Base-by-base conservation (phyloP, 2,113 vertebrate genomes). In the Pollachius pollachius region DNA sequence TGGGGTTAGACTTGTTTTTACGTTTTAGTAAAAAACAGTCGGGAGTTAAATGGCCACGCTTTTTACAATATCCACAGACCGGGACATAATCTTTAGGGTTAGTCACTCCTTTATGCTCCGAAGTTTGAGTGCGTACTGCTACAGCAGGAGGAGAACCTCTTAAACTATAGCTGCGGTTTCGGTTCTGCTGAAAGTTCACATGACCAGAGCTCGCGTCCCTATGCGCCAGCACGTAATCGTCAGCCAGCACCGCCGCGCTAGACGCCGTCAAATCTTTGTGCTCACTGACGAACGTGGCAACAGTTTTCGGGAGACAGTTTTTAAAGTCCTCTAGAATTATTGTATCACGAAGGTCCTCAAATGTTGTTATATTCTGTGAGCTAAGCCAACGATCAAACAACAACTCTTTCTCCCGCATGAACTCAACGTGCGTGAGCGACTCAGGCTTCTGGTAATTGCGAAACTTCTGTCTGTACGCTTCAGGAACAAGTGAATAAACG, bases 371-470 rank as follows among this genome's bases (percentile, higher is more conserved):
- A 8, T 70, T 63, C 11, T 41, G 8, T 1, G 21, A 19, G 3
- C 5, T 7, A 54, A 37, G n/a, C 59, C 60, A 70, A 18, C n/a
- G 59, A n/a, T 70, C 68, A 48, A 70, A 70, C 7, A 62, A 16
- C 11, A n/a, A 16, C 13, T 12, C 19, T 30, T 70, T 62, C 37
- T 70, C 68, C n/a, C 68, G 7, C 2, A 59, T 13, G 15, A 69
- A 69, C 9, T 48, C 41, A 12, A 11, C 18, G 27, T 60, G 52
- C 1, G 68, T 62, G 12, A 52, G 52, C 1, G 9, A n/a, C 2
- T 8, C 2, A 13, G 15, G 0, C 54, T 63, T 70, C 13, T 27
- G 13, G 4, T 23, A 7, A n/a, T 25, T 16, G 1, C 60, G 52
- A 13, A 63, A 70, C 17, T 18, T 52, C 19, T 70, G 68, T 6